Evolutionary conservation across 2,113 vertebrate genomes (phyloP), one percentile per base, ranked within the genome.

Genomic region (Pyrgilauda ruficollis): DNA sequence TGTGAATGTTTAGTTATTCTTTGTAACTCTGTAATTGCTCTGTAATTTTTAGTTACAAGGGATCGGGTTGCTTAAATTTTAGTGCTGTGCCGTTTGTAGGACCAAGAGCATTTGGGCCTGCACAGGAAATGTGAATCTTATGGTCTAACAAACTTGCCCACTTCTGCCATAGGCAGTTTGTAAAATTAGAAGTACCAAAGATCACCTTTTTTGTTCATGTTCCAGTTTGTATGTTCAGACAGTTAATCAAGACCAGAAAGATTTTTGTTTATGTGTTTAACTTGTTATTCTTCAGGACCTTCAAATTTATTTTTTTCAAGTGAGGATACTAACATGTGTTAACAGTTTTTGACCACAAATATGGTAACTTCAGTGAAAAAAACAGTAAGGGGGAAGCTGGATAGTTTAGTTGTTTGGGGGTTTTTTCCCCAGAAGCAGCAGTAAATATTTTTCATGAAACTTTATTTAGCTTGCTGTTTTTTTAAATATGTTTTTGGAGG

Each of bases 391-490:
- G 37, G 30, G 6, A 64, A 79, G 17, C 11, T 62, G 30, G 6
- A 37, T 66, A 24, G 33, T 63, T 61, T 59, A 28, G 9, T 10
- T 77, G 23, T 17, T 21, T 31, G 13, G 9, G 7, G 20, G 2
- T 12, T n/a, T 26, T 26, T 31, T 2, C 0, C 7, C 15, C 8
- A 10, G n/a, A 75, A 72, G 24, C 7, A 22, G 3, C 9, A n/a
- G 14, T 10, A 70, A 18, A 12, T 24, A 37, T 43, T 61, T 63
- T 47, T 23, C 3, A 56, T 72, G 3, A 43, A 9, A 14, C 19
- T 61, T 79, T 74, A 27, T 63, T 84, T 81, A 39, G 3, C 8
- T 58, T 1, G 52, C 43, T 22, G 10, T 19, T 24, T 39, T 66
- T 64, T 88, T 3, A 6, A 61, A 56, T 55, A 12, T 41, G 21